Base-by-base conservation (phyloP, 2,113 vertebrate species). In the Lepisosteus osseus region DNA sequence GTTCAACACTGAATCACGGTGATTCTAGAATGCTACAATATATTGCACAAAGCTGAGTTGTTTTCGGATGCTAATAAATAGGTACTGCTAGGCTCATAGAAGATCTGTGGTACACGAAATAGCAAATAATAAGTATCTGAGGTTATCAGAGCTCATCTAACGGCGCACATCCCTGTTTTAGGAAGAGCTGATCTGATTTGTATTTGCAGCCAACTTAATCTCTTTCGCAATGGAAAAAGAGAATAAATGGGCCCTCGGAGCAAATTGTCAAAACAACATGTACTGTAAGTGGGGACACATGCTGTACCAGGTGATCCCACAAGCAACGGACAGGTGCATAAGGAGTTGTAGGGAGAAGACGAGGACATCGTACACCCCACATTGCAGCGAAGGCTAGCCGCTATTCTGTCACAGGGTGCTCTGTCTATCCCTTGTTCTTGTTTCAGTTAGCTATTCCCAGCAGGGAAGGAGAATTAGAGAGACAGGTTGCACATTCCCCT, bases 141-240 rank as follows among this genome's bases (percentile, higher is more conserved):
- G 56, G 56, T 59, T 59, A 59, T 59, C 56, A 59, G 56, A 59
- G 56, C 56, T 59, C 56, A 59, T 59, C 56, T 59, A 59, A 59
- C 11, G 7, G 56, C 3, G 7, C 13, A n/a, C n/a, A 12, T n/a
- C 56, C 13, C 56, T 59, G 56, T 59, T 59, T 59, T 59, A 59
- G 56, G 4, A 59, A 59, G 56, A 59, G 56, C 56, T 59, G n/a
- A 59, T 59, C 7, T 59, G 56, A 59, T 59, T 59, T 59, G 13
- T 59, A 14, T 59, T 29, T 59, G 13, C 13, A 59, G n/a, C 56
- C 56, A 6, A 59, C 56, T 59, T 59, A 59, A 59, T 59, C 56
- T 14, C 11, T 14, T 59, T 59, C 12, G n/a, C 56, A 12, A 59
- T 8, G 56, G 4, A 59, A 12, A n/a, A 59, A 59, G 4, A 59